A percentile compares a stretch with the other conserved stretches of the same genome.
Conservation (phyloP, 2,113 vertebrate genomes). For the Coreoperca whiteheadi region DNA sequence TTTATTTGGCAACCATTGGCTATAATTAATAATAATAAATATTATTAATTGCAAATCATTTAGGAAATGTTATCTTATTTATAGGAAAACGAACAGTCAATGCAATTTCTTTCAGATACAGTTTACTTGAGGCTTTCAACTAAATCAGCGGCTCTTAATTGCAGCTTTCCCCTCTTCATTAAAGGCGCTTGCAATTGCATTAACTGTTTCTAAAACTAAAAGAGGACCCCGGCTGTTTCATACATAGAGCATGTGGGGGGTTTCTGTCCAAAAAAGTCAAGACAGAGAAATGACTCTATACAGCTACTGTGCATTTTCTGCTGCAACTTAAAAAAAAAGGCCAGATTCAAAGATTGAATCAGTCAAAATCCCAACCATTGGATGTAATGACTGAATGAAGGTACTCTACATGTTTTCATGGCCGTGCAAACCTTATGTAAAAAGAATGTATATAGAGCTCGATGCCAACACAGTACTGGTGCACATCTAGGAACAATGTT, state of each 20-base stretch:
- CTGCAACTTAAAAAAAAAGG: neutral
- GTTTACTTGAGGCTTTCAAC: neutral
- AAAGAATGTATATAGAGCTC: neutral
- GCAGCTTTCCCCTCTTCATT: constrained; percentile 20
- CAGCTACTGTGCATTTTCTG: neutral
- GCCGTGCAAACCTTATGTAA: neutral
- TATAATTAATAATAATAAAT: neutral
- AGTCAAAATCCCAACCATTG: neutral
- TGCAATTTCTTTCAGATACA: neutral
- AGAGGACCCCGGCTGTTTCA: neutral
- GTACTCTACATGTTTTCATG: too few relatives aligned
- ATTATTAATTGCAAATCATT: neutral
- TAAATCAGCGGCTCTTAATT: neutral
- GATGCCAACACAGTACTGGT: neutral
- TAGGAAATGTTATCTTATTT: neutral
- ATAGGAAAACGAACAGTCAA: neutral
- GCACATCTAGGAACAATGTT: neutral
- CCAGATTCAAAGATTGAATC: neutral
- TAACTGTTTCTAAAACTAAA: constrained; percentile 9
- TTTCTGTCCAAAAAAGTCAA: neutral
- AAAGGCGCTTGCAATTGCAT: constrained; percentile 6
- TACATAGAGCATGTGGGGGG: neutral
- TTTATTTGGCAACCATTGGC: neutral
- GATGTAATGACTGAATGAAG: neutral
- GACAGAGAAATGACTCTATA: neutral